Base-by-base conservation (phyloP, 2,113 vertebrate species). In the Pipa parva region DNA sequence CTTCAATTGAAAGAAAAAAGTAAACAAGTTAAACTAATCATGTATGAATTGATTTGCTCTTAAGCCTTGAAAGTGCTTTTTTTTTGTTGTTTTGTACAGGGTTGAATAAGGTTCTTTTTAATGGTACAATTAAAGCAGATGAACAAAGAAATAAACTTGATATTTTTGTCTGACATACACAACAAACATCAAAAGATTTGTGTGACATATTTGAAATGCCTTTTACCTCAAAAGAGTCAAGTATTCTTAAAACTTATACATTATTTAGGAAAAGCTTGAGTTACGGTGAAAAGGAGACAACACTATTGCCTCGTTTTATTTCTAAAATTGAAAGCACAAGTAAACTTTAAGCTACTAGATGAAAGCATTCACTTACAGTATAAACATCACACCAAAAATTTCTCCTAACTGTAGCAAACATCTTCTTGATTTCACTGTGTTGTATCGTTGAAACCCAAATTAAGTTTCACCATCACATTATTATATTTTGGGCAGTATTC, bases 1-100 rank as follows among this genome's bases (percentile, higher is more conserved):
- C 97, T 99, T 74, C 58, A 75, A 26, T 74, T 0, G 69, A 51
- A 75, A 81, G 83, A 27, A 73, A 71, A 73, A 17, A 1, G 74
- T 66, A 79, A 36, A 39, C 0, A 74, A 1, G 0, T 9, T 1
- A 65, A 66, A 63, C n/a, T n/a, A n/a, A n/a, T n/a, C n/a, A n/a
- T n/a, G n/a, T n/a, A n/a, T n/a, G n/a, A n/a, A n/a, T n/a, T n/a
- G n/a, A n/a, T n/a, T n/a, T n/a, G n/a, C n/a, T n/a, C n/a, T n/a
- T n/a, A n/a, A n/a, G n/a, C n/a, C n/a, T n/a, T n/a, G 33, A 36
- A 36, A 36, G 15, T 36, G 10, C 7, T 9, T 33, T 4, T 36
- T 7, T 36, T 36, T 36, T 36, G n/a, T 36, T 4, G 33, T 36
- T 13, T 2, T 4, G 33, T 36, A 36, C 33, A 36, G 10, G 15